Evolutionary conservation across 2,888 invertebrate species (phyloP), one percentile per base, ranked within the genome.

Genomic region (Notodonta ziczac): DNA sequence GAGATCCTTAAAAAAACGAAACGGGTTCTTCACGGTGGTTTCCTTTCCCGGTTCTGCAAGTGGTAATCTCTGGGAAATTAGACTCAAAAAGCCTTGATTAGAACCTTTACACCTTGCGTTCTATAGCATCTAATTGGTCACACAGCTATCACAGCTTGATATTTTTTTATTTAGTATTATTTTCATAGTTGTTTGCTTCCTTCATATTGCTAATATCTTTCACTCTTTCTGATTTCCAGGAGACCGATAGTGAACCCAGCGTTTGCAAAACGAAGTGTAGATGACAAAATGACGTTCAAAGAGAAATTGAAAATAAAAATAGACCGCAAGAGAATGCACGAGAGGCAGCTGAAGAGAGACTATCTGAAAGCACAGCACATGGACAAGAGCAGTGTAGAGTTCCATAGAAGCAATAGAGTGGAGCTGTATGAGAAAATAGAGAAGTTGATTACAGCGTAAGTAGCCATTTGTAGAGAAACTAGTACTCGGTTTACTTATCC

Each of bases 391-490:
- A 86, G 82, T 42, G 74, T 91, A 24, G 93, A 94, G 66, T 94
- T 95, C 72, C 96, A 96, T 80, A 94, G 96, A 74, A 90, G 90
- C 56, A 96, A 95, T 67, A 89, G 96, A 74, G 86, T 95, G 54
- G 95, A 95, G 57, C 83, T 96, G 32, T 96, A 95, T 78, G 89
- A 87, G 60, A 96, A 96, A 85, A 82, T 96, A 61, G 96, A 96
- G 78, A 91, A 87, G 65, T 89, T 96, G 70, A 87, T 96, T 58
- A 91, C 90, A 68, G 94, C 95, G 96, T 96, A 88, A 94, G 95
- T 94, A 9, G 2, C 7, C 35, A 35, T 35, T 35, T 35, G 35
- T 35, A 35, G 4, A 5, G 35, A 5, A 35, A 35, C 35, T 35
- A 35, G 7, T 35, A 24, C 24, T 24, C 24, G 24, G 0, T 2